Conservation (phyloP, 2,888 invertebrate species). For the Trichacis sp. region DNA sequence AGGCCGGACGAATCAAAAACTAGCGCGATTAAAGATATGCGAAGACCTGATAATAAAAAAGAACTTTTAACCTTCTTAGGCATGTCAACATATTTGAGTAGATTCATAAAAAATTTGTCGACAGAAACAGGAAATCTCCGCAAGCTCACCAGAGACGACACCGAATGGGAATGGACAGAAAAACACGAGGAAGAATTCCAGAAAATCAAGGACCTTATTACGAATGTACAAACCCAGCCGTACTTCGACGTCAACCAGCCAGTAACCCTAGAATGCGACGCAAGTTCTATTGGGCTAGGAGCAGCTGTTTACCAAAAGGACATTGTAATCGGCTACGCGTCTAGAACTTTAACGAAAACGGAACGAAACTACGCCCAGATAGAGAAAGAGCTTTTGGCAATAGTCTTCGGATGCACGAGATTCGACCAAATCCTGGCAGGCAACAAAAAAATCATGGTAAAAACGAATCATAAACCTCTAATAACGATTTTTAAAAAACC, state of each 20-base stretch:
- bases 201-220: conserved; percentile 5
- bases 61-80: conserved; percentile 14
- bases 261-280: conserved; percentile 13
- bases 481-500: conserved; percentile 49
- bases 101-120: too few relatives aligned
- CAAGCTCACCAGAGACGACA: conserved; percentile 5
- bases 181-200: not conserved
- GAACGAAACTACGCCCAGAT: conserved; percentile 53
- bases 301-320: conserved; percentile 55
- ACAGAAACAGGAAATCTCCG: not conserved
- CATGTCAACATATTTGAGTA: conserved; percentile 12
- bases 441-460: conserved; percentile 38
- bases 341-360: conserved; percentile 47
- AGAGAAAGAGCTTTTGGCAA: conserved; percentile 58
- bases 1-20: conserved; percentile 5
- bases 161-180: conserved; percentile 7
- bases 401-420: conserved; percentile 51
- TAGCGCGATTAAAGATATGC: not conserved
- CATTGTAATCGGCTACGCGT: conserved; percentile 56
- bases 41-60: not conserved
- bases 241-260: conserved; percentile 16
- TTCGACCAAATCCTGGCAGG: conserved; percentile 57
- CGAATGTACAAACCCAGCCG: not conserved
- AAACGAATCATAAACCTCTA: conserved; percentile 55
- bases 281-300: conserved; percentile 46